Base-by-base conservation (phyloP, 2,113 vertebrate genomes). In the Gorsachius goisagi region DNA sequence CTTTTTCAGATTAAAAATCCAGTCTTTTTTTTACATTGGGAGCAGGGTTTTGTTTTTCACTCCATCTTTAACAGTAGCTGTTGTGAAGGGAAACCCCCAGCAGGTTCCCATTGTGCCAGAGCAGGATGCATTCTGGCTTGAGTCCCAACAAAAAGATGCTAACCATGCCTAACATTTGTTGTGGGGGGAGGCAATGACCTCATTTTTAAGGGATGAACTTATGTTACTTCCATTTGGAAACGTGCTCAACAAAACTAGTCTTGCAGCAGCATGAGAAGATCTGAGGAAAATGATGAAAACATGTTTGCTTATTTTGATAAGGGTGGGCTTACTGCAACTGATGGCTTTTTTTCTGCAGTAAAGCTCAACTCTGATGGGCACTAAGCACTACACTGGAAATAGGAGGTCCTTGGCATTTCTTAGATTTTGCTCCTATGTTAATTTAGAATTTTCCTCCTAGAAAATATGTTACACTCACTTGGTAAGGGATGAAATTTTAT, bases 1-100 rank as follows among this genome's bases (percentile, higher is more conserved):
- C 88, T 93, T 96, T 96, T 96, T 97, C 89, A 96, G 92, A 90
- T 94, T 85, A 97, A 96, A 97, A 97, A 97, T 92, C 93, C 94
- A n/a, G 59, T 90, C 85, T 91, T 88, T 96, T 88, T 97, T 89
- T 73, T 71, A 85, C 67, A 62, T 35, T 79, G 92, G 89, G 77
- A 94, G 66, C 94, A 89, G 80, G 58, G 92, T 91, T 97, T 97
- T 95, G 93, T 94, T 97, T 95, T 94, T 69, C 88, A 64, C 85
- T 93, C 86, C 72, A 79, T 93, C 87, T 95, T 95, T 93, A 97
- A 95, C 83, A 96, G 91, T 96, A 87, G 93, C 92, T 97, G 92
- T 96, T 97, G 96, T 95, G 89, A 91, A 97, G 87, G 92, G 96
- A 97, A 97, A 90, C 90, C 90, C 93, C 96, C 92, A 97, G 97